Evolutionary conservation across 2,888 invertebrate species (phyloP).

Genomic region (Cyrtodaria siliqua): DNA sequence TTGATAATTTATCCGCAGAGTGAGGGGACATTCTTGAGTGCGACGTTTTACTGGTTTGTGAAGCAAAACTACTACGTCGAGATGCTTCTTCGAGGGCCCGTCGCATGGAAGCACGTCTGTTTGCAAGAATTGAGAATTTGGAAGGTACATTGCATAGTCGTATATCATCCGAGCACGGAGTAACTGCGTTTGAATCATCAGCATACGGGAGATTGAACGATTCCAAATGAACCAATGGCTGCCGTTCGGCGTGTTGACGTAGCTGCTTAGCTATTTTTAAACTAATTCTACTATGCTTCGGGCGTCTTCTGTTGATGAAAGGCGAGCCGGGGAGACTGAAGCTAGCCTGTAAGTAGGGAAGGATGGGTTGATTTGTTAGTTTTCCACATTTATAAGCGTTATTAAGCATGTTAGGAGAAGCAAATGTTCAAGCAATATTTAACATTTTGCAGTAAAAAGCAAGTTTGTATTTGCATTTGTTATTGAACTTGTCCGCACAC

Average conservation of each 20-base stretch:
- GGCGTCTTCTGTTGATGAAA: constrained; percentile 93
- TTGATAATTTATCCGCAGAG: constrained; percentile 91
- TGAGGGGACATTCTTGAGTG: constrained; percentile 91
- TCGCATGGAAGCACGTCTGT: constrained; percentile 66
- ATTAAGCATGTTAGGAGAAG: constrained; percentile 10
- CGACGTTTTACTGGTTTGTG: constrained; percentile 75
- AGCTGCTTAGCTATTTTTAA: constrained; percentile 68
- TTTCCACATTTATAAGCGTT: neutral
- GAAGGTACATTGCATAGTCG: constrained; percentile 82
- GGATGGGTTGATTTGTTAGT: constrained; percentile 1
- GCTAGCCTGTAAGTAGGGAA: constrained; percentile 91
- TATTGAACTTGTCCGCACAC: no score
- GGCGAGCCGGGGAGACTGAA: constrained; percentile 98
- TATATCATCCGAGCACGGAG: constrained; percentile 97
- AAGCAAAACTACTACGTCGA: constrained; percentile 77
- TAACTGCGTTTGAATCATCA: constrained; percentile 98
- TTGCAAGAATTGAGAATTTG: constrained; percentile 86
- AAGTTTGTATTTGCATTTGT: no score
- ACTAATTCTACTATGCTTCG: constrained; percentile 92
- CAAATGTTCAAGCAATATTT: neutral
- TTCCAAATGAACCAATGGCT: constrained; percentile 96
- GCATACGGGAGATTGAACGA: constrained; percentile 93
- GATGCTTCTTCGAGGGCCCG: constrained; percentile 50
- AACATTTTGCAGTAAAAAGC: neutral
- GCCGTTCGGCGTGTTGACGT: constrained; percentile 90